Base-by-base conservation (phyloP, 2,113 vertebrate genomes). In the Caranx melampygus region DNA sequence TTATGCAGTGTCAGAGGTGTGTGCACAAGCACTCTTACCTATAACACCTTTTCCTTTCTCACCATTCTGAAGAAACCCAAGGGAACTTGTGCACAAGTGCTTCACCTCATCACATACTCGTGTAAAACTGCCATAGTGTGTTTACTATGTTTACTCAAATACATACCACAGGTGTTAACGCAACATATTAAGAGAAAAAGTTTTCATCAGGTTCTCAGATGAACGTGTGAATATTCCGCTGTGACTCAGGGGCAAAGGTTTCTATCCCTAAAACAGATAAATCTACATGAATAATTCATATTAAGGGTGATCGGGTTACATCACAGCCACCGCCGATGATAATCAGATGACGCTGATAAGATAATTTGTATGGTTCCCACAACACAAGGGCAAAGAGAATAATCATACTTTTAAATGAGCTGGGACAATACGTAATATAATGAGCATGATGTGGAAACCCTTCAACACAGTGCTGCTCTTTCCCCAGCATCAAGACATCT, bases 281-380 rank as follows among this genome's bases (percentile, higher is more conserved):
- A 89, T 86, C 45, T 18, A 78, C 75, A 91, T 93, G 87, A 91
- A 94, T 94, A 92, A 93, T 94, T 91, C 86, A 94, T 87, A 35
- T 65, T 54, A 9, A 40, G 16, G 51, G 5, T 78, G 59, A 45
- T 52, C 16, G 37, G 80, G 68, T 90, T 85, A 85, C 87, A 89
- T 94, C 88, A 85, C 83, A 88, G 87, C 60, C 61, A 78, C 72
- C 90, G 88, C 86, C 87, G 84, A 80, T 81, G 88, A 85, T 90
- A 91, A 93, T 93, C 81, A 92, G 87, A 90, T 78, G 72, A 86
- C 49, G 59, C 75, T 75, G 82, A 91, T 90, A 87, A 87, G 87
- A 88, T 90, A 16, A 90, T 87, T 85, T 91, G 86, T 85, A 90
- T 89, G 85, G 71, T 70, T 89, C 81, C 81, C 80, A 84, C 83